Percentiles rank a stretch among this genome's conserved stretches.
Evolutionary conservation across 1,140 invertebrate species (phyloP).

Genomic region (Drosophila jambulina): DNA sequence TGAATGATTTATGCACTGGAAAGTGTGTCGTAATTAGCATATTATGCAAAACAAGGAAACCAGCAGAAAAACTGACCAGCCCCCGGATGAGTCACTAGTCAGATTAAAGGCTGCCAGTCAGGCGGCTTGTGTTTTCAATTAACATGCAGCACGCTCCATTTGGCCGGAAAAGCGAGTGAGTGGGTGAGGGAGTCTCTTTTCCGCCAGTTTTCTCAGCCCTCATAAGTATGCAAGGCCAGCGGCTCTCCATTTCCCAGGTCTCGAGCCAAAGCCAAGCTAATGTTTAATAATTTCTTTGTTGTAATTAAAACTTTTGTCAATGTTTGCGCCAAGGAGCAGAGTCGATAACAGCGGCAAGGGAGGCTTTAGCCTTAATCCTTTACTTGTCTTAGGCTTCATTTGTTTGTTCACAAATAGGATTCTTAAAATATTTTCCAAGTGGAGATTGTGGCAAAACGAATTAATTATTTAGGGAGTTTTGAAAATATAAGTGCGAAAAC

Average conservation of each 20-base stretch:
- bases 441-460: not conserved
- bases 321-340: slow-evolving; percentile 55
- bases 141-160: slow-evolving; percentile 64
- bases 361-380: not conserved
- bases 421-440: not conserved
- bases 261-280: slow-evolving; percentile 17
- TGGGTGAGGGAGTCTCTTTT: not conserved
- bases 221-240: slow-evolving; percentile 63
- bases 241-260: slow-evolving; percentile 17
- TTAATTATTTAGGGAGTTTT: not conserved
- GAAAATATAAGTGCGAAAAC: too few species aligned
- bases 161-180: slow-evolving; percentile 9
- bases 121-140: slow-evolving; percentile 60
- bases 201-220: slow-evolving; percentile 28
- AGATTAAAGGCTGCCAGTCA: slow-evolving; percentile 47
- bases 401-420: not conserved
- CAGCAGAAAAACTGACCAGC: slow-evolving; percentile 38
- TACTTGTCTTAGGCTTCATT: not conserved
- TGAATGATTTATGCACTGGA: slow-evolving; percentile 70
- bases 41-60: slow-evolving; percentile 66
- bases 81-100: slow-evolving; percentile 2
- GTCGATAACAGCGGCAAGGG: not conserved
- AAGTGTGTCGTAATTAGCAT: slow-evolving; percentile 71
- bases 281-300: slow-evolving; percentile 68
- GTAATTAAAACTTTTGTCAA: slow-evolving; percentile 75